Conservation (phyloP, 2,888 invertebrate species). For the Drosophila tripunctata region DNA sequence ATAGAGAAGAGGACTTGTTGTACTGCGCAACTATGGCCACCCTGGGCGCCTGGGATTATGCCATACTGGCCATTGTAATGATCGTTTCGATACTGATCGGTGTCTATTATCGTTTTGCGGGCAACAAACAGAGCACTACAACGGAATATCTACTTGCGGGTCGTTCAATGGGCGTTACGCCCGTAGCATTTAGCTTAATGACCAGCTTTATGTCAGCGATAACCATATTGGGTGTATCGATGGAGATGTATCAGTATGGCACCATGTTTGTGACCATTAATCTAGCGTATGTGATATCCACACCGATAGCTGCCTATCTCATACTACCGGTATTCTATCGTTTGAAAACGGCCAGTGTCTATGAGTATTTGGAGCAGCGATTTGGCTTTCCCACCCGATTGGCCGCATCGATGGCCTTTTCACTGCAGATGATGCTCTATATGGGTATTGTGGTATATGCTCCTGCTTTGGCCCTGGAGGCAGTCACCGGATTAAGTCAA, state of each 20-base stretch:
- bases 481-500: slow-evolving; percentile 92
- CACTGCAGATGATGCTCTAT: slow-evolving; percentile 94
- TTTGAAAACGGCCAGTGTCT: slow-evolving; percentile 93
- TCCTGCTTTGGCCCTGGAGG: slow-evolving; percentile 94
- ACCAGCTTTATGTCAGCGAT: slow-evolving; percentile 97
- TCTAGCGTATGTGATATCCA: slow-evolving; percentile 90
- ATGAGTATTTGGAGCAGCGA: slow-evolving; percentile 95
- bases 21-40: too few relatives aligned
- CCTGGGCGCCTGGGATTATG: slow-evolving; percentile 90
- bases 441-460: slow-evolving; percentile 97
- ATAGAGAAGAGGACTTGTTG: neutral
- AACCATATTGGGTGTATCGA: slow-evolving; percentile 93
- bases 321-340: slow-evolving; percentile 95
- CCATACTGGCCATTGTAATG: slow-evolving; percentile 89
- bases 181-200: slow-evolving; percentile 95
- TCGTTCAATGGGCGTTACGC: slow-evolving; percentile 90
- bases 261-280: slow-evolving; percentile 92
- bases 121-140: slow-evolving; percentile 93
- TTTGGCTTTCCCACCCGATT: slow-evolving; percentile 92
- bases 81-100: slow-evolving; percentile 91
- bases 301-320: slow-evolving; percentile 90
- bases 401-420: slow-evolving; percentile 92
- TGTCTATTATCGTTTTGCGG: slow-evolving; percentile 93
- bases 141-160: slow-evolving; percentile 94
- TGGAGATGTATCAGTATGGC: slow-evolving; percentile 93